Conservation (phyloP, 2,113 vertebrate genomes). For the Brachionichthys hirsutus region DNA sequence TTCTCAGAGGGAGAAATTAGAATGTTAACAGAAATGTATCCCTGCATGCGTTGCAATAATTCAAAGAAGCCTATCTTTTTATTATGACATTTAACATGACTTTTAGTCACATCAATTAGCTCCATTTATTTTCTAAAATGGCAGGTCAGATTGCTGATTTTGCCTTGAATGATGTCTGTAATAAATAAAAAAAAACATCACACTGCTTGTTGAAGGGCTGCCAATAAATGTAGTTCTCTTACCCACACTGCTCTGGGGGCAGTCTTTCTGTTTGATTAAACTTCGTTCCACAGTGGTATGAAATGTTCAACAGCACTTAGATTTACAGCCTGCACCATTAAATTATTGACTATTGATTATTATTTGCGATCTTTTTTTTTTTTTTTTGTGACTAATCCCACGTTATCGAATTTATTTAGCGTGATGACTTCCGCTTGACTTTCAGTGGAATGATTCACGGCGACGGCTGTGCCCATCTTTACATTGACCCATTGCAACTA, state of each 20-base stretch:
- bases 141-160: slow-evolving; percentile 70
- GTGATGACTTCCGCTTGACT: slow-evolving; percentile 52
- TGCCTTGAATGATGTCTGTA: slow-evolving; percentile 66
- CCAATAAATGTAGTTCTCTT: slow-evolving; percentile 65
- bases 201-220: slow-evolving; percentile 57
- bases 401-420: slow-evolving; percentile 32
- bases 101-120: slow-evolving; percentile 68
- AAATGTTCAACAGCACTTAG: slow-evolving; percentile 67
- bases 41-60: slow-evolving; percentile 21
- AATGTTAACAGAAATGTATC: slow-evolving; percentile 18
- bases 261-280: slow-evolving; percentile 74
- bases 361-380: slow-evolving; percentile 35
- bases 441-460: slow-evolving; percentile 30
- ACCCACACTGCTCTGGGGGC: slow-evolving; percentile 57
- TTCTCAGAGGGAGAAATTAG: slow-evolving; percentile 4
- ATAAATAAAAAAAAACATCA: slow-evolving; percentile 72
- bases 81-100: slow-evolving; percentile 70
- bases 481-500: slow-evolving; percentile 18
- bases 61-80: slow-evolving; percentile 46
- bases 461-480: slow-evolving; percentile 30
- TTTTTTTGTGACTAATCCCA: slow-evolving; percentile 38
- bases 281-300: slow-evolving; percentile 60
- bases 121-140: slow-evolving; percentile 66
- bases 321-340: slow-evolving; percentile 62
- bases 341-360: slow-evolving; percentile 70